Percentiles rank a stretch among this genome's conserved stretches.
Conservation (phyloP, 2,113 vertebrate genomes). For the Bubo blakistoni region DNA sequence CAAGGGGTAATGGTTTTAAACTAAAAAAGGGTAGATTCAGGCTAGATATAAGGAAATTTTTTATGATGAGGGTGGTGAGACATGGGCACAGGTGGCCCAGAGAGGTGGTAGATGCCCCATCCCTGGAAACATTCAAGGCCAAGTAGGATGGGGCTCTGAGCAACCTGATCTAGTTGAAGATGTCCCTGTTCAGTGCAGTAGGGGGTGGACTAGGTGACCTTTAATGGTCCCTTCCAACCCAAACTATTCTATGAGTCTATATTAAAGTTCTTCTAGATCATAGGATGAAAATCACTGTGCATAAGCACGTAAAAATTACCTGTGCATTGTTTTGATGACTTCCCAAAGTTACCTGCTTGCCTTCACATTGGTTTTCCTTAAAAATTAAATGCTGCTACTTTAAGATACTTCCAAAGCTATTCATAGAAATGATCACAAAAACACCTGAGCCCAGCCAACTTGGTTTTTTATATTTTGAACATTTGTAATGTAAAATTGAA, state of each 20-base stretch:
- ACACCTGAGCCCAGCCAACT: neutral
- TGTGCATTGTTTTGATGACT: fast-evolving
- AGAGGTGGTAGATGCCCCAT: neutral
- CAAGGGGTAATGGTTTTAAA: neutral
- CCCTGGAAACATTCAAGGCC: neutral
- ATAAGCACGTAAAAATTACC: neutral
- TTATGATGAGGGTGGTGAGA: fast-evolving
- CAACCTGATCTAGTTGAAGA: neutral
- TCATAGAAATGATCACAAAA: neutral
- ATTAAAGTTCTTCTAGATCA: neutral
- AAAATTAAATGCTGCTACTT: neutral
- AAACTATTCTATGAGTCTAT: neutral
- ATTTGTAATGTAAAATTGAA: neutral
- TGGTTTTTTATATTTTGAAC: neutral
- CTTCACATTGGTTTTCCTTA: neutral
- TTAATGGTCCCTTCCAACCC: neutral
- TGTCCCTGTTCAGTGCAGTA: neutral
- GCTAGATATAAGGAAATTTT: neutral
- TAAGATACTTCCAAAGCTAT: neutral
- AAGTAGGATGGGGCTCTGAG: neutral
- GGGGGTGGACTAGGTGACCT: neutral
- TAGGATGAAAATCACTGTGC: neutral
- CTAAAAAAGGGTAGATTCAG: neutral
- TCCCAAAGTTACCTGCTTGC: neutral
- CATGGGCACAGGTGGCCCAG: neutral